Conservation (phyloP, 1,140 invertebrate genomes). For the Heliconius hewitsoni region DNA sequence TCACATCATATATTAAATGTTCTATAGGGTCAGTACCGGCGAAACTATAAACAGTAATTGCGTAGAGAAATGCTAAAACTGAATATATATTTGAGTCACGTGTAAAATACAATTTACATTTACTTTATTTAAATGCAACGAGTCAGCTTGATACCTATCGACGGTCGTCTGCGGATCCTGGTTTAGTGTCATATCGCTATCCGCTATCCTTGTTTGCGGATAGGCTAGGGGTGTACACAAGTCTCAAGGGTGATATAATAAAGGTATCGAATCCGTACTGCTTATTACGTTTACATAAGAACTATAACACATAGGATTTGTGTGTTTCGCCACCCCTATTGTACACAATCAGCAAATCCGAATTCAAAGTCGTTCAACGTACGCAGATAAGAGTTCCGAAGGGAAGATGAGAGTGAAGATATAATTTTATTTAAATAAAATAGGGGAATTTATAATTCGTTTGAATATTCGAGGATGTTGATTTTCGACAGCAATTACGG, state of each 20-base stretch:
- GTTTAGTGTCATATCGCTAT: neutral
- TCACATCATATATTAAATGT: neutral
- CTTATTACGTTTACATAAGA: conserved; percentile 6
- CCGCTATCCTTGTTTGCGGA: conserved; percentile 11
- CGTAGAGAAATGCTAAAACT: neutral
- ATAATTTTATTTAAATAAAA: conserved; percentile 23
- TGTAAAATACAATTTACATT: conserved; percentile 10
- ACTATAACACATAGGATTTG: neutral
- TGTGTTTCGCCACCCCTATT: neutral
- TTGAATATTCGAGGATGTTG: conserved; percentile 20
- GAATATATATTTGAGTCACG: neutral
- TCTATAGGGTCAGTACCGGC: neutral
- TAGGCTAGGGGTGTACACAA: conserved; percentile 21
- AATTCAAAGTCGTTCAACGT: conserved; percentile 24
- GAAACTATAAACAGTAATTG: neutral
- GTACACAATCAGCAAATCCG: conserved; percentile 27
- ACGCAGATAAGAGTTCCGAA: conserved; percentile 21
- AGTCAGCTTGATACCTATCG: neutral
- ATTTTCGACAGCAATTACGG: neutral
- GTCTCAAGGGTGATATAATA: conserved; percentile 22
- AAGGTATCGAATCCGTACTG: neutral
- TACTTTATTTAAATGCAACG: conserved; percentile 16
- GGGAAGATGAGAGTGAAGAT: conserved; percentile 21
- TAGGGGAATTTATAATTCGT: conserved; percentile 21
- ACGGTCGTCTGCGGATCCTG: neutral